Evolutionary conservation across 2,888 invertebrate species (phyloP), one percentile per base, ranked within the genome.

Genomic region (Craniophora ligustri): DNA sequence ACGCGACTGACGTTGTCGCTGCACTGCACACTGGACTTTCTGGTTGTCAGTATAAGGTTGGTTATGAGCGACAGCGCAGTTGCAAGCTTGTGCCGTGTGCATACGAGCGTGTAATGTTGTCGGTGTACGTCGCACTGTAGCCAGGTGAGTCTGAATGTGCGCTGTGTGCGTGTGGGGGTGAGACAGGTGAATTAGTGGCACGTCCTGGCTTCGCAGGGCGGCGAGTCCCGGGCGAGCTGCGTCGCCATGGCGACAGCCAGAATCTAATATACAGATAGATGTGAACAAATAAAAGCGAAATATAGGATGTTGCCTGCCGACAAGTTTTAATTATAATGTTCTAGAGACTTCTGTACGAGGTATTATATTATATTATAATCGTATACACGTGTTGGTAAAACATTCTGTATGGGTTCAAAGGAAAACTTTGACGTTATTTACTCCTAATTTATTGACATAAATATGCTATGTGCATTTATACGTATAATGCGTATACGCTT

Each of bases 191-290:
- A 80, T 82, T 84, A 82, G 81, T 75, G 71, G 78, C 77, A 75
- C 80, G 82, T 72, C 75, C 80, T 77, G 81, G 78, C 74, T 79
- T 72, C 74, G 79, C 78, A 69, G 84, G 81, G 79, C 78, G 78
- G 81, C 78, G 74, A 65, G 78, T 55, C 82, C 86, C 84, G 85
- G 85, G 81, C 81, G 84, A 82, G 84, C 85, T 81, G 69, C 83
- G 89, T 91, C 78, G 81, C 79, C 85, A 89, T 89, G 79, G 82
- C 79, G 82, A 90, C 89, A 82, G 78, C 82, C 82, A 76, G 82
- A 78, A 80, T 84, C 80, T 81, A 80, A 85, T 84, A 84, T 81
- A 77, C 62, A 71, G 55, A 65, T 64, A 81, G 76, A 78, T 66
- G 74, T 55, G 70, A 72, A 66, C 76, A 82, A 85, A 85, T 83